Percentiles rank a stretch among this genome's conserved stretches.
Evolutionary conservation across 2,113 vertebrate genomes (phyloP).

Genomic region (Abramis brama): DNA sequence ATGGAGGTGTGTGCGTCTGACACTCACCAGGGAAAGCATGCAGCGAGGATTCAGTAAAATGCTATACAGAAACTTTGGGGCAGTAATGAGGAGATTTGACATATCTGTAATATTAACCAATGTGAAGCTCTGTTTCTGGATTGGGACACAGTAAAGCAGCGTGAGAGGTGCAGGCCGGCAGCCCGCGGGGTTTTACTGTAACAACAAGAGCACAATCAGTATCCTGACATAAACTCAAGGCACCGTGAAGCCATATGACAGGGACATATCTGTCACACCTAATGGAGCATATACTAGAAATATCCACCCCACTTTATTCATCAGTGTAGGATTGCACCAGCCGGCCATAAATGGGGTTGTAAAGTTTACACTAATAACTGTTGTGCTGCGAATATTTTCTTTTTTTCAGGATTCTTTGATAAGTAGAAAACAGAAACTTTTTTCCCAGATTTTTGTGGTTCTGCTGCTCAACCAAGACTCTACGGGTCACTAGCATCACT

Average conservation of each 20-base stretch:
- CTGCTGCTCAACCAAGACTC: not conserved
- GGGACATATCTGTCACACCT: slow-evolving; percentile 50
- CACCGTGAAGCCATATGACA: slow-evolving; percentile 15
- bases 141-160: slow-evolving; percentile 38
- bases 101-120: slow-evolving; percentile 56
- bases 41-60: slow-evolving; percentile 3
- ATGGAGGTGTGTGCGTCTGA: slow-evolving; percentile 47
- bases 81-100: slow-evolving; percentile 60
- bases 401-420: not conserved
- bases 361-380: slow-evolving; percentile 19
- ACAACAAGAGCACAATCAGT: slow-evolving; percentile 46
- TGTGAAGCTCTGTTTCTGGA: slow-evolving; percentile 47
- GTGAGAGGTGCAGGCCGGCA: slow-evolving; percentile 41
- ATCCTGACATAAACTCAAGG: slow-evolving; percentile 30
- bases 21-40: slow-evolving; percentile 26
- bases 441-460: not conserved
- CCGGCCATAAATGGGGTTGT: not conserved
- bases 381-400: not conserved
- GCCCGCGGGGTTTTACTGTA: slow-evolving; percentile 48
- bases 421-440: not conserved
- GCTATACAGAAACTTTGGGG: slow-evolving; percentile 41
- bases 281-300: slow-evolving; percentile 47
- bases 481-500: not conserved
- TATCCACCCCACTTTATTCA: slow-evolving; percentile 26
- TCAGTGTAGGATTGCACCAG: not conserved